Evolutionary conservation across 2,113 vertebrate genomes (phyloP).

Genomic region (Mirounga angustirostris): DNA sequence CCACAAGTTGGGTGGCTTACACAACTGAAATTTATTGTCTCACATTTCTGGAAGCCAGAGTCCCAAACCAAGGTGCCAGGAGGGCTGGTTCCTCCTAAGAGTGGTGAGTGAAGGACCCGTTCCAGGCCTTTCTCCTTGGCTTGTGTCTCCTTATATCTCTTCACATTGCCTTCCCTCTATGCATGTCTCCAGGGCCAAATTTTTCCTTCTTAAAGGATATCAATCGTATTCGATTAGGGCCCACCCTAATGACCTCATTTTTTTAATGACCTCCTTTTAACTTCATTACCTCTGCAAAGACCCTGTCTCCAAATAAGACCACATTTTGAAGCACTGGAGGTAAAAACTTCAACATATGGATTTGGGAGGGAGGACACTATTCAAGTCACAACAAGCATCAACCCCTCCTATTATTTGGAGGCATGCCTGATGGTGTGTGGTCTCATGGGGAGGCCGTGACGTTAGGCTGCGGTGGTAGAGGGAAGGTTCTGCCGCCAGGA

Average conservation of each 20-base stretch:
- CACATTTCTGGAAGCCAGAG: background rate
- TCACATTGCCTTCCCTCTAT: background rate
- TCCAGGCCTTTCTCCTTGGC: background rate
- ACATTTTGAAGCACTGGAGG: background rate
- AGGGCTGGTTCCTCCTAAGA: background rate
- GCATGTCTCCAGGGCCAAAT: background rate
- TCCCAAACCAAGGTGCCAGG: background rate
- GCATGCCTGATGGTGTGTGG: rapidly evolving
- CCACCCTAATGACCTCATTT: background rate
- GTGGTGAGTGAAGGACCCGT: background rate
- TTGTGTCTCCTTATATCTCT: background rate
- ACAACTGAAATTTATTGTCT: background rate
- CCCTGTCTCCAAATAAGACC: background rate
- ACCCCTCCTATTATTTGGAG: background rate
- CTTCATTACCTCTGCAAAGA: background rate
- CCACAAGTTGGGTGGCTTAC: background rate
- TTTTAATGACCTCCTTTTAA: background rate
- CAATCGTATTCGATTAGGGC: background rate
- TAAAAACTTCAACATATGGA: background rate
- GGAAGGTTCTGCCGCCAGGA: background rate
- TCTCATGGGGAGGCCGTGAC: background rate
- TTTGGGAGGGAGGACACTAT: background rate
- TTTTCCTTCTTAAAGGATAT: background rate
- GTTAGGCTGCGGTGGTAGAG: too few relatives aligned
- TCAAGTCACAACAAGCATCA: background rate